Evolutionary conservation across 2,888 invertebrate species (phyloP), one percentile per base, ranked within the genome.

Genomic region (Plebejus anna): DNA sequence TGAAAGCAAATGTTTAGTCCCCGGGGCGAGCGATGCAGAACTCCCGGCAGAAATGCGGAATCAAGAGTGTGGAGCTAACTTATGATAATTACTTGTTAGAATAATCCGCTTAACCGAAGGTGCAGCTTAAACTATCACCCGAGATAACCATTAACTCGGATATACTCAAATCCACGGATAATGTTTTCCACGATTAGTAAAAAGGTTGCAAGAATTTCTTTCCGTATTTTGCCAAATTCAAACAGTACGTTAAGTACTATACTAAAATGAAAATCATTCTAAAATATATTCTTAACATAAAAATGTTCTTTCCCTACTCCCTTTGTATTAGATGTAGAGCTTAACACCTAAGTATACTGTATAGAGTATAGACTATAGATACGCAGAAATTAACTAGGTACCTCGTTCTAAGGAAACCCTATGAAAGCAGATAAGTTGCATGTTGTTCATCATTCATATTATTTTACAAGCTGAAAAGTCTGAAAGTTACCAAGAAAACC

Each of bases 1-100:
- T 91, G 90, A 90, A 88, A 88, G 89, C 86, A 88, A 90, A 89
- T 89, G 90, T 88, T 90, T 87, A 83, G 87, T 89, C 90, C 88
- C 88, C 82, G 81, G 84, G 84, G 89, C 88, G 87, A 84, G 81
- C 83, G 81, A 81, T 81, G 80, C 80, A 82, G 78, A 83, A 84
- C 83, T 83, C 84, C 83, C 81, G 81, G 82, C 81, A 82, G 82
- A 81, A 83, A 83, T 80, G 84, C 84, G 84, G 87, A 87, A 88
- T 86, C 86, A 85, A 83, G 87, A 84, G 82, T 84, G 83, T 79
- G 82, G 84, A 83, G 82, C 83, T 84, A 89, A 90, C 86, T 89
- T 92, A 92, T 91, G 90, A 87, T 92, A 91, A 92, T 92, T 90
- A 90, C 87, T 85, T 87, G 76, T 86, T 83, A 82, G 84, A 87